Evolutionary conservation across 2,113 vertebrate genomes (phyloP), one percentile per base, ranked within the genome.

Genomic region (Oostethus manadensis): DNA sequence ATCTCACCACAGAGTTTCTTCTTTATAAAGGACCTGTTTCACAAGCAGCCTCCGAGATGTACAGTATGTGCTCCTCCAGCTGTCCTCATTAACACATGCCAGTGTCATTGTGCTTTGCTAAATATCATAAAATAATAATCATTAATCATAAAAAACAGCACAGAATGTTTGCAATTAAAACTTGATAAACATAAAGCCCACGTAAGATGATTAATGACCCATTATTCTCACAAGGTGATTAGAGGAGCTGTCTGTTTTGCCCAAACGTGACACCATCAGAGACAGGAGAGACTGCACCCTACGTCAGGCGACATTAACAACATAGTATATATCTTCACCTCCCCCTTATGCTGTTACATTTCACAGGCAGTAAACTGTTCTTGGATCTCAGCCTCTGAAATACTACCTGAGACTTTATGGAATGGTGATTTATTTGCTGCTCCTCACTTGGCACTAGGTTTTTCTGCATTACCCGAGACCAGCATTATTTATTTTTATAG

Each of bases 1-100:
- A 33, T n/a, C 45, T 17, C 18, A 56, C 40, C 10, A 59, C 40
- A 23, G n/a, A 67, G 7, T 48, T 56, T 51, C 42, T 55, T 51
- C n/a, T 26, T 45, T 59, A 51, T 35, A 40, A 46, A 21, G 4
- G 20, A 42, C 21, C 10, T 7, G 21, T 51, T 38, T 33, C 55
- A 46, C n/a, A 62, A 55, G 29, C 20, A 45, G 0, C 8, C n/a
- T 9, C 8, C 58, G 42, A 40, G 26, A n/a, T 33, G 29, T 33
- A 33, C 29, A 33, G 29, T 18, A 38, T 50, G 62, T 56, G 62
- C 9, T 10, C 10, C 8, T 18, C 22, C 18, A 42, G 47, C 51
- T 38, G 17, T 20, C 13, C 23, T 21, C 57, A 58, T 1, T 23
- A 3, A 3, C 13, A 40, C 22, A 43, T 1, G 42, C 22, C 62